phyloP scores from a whole-genome alignment of 2,888 invertebrate genomes.

The Cerastoderma edule region DNA sequence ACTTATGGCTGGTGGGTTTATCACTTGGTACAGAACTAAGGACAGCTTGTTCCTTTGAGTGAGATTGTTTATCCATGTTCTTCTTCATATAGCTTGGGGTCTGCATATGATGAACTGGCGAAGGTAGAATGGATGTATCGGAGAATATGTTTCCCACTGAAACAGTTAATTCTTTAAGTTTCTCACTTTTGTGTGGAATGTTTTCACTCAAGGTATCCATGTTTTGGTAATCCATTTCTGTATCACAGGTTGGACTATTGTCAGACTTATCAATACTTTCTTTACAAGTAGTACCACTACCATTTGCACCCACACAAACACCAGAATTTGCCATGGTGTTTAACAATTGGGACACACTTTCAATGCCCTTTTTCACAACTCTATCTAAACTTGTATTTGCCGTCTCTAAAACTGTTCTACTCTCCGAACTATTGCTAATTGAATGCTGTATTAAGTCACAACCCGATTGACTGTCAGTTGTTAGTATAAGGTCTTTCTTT shows the following conservation, averaged over 20 bases:
- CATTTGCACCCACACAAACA: too few species aligned
- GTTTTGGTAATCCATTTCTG: background rate
- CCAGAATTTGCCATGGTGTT: background rate
- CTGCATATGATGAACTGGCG: background rate
- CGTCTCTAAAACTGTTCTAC: too few species aligned
- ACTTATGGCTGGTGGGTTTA: too few species aligned
- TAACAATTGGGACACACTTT: background rate
- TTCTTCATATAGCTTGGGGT: background rate
- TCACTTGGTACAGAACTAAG: too few species aligned
- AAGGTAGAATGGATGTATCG: background rate
- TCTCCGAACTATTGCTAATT: background rate
- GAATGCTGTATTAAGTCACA: constrained; percentile 16
- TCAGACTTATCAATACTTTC: background rate
- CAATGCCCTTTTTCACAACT: constrained; percentile 17
- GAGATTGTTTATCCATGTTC: too few species aligned
- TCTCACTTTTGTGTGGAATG: constrained; percentile 11
- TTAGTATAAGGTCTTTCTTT: constrained; percentile 1
- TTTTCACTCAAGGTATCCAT: background rate
- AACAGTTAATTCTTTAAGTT: background rate
- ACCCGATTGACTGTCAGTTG: background rate
- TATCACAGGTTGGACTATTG: background rate
- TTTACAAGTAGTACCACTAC: background rate
- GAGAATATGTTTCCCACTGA: background rate
- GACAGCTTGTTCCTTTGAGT: too few species aligned
- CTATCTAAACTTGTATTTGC: constrained; percentile 11